These are phyloP conservation scores for Microdon myrmicae DNA, from an alignment of 2,888 invertebrate species.

Conservation along the genomic window DNA sequence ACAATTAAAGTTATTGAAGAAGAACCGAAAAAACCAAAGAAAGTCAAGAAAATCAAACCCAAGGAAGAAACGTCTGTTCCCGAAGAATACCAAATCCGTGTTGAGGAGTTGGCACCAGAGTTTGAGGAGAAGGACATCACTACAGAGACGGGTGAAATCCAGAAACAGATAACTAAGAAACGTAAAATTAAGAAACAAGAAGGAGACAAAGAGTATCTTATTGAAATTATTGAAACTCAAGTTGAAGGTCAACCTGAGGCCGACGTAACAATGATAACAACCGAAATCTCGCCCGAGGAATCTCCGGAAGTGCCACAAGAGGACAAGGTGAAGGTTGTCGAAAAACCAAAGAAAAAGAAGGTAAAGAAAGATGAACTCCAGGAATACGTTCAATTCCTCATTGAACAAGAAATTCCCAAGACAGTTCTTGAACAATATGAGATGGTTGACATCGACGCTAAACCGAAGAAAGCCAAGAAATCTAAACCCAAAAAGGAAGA, in stretches of 20 bases:
- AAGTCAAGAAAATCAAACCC: slow-evolving; percentile 42
- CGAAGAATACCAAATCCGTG: slow-evolving; percentile 49
- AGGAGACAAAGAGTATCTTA: slow-evolving; percentile 68
- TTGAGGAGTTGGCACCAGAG: slow-evolving; percentile 57
- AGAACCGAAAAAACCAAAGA: slow-evolving; percentile 32
- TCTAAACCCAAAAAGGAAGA: slow-evolving; percentile 55
- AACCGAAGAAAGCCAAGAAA: slow-evolving; percentile 62
- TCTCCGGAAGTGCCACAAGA: slow-evolving; percentile 30
- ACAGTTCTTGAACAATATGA: slow-evolving; percentile 67
- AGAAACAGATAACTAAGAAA: slow-evolving; percentile 62
- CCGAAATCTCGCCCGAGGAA: slow-evolving; percentile 53
- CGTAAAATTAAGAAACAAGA: slow-evolving; percentile 65
- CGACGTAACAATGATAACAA: slow-evolving; percentile 64
- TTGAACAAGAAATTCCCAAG: slow-evolving; percentile 65
- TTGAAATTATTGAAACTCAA: slow-evolving; percentile 65
- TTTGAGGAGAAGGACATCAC: slow-evolving; percentile 55
- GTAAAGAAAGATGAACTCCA: slow-evolving; percentile 64
- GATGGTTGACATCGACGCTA: slow-evolving; percentile 64
- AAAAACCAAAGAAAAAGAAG: slow-evolving; percentile 61
- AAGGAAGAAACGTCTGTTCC: slow-evolving; percentile 18
- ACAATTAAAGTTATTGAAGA: slow-evolving; percentile 19
- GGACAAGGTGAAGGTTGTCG: slow-evolving; percentile 56
- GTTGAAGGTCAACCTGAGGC: slow-evolving; percentile 66
- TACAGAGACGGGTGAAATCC: slow-evolving; percentile 57
- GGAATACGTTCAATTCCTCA: slow-evolving; percentile 63